phyloP scores from a whole-genome alignment of 2,797 vertebrate genomes.

The Taeniopygia guttata region DNA sequence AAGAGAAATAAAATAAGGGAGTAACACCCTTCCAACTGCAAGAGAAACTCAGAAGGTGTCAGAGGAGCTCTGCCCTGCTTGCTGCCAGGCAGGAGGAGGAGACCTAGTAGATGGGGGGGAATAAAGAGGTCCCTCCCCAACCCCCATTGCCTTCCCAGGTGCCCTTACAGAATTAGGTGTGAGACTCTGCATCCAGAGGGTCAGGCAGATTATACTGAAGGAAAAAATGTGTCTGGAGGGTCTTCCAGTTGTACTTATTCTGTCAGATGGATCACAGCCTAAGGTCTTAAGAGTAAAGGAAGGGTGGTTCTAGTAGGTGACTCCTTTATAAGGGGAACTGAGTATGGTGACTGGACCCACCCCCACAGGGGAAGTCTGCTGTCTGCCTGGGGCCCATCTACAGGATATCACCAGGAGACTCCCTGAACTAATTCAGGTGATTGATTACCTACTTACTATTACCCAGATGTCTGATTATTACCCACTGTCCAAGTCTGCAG shows the following conservation, averaged over 20 bases:
- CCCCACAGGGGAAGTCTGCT: not conserved
- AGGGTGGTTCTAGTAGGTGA: not conserved
- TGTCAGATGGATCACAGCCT: not conserved
- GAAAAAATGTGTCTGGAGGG: rapidly evolving
- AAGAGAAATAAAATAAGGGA: not conserved
- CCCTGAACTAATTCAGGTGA: not conserved
- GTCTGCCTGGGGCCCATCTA: not conserved
- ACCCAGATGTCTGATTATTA: not conserved
- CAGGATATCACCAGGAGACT: not conserved
- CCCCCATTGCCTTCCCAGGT: not conserved
- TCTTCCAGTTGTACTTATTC: not conserved
- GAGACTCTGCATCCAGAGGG: not conserved
- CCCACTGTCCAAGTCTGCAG: not conserved
- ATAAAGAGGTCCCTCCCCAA: not conserved
- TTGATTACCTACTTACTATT: too few relatives aligned
- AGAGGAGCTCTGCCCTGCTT: not conserved
- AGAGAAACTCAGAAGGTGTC: not conserved
- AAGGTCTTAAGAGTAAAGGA: not conserved
- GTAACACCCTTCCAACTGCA: not conserved
- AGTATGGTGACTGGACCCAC: not conserved
- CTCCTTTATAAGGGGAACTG: rapidly evolving
- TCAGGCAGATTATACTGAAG: not conserved
- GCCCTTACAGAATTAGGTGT: not conserved
- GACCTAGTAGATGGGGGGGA: not conserved
- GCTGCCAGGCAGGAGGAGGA: not conserved